phyloP scores from a whole-genome alignment of 1,140 invertebrate species.

The Stenopsyche tienmushanensis region DNA sequence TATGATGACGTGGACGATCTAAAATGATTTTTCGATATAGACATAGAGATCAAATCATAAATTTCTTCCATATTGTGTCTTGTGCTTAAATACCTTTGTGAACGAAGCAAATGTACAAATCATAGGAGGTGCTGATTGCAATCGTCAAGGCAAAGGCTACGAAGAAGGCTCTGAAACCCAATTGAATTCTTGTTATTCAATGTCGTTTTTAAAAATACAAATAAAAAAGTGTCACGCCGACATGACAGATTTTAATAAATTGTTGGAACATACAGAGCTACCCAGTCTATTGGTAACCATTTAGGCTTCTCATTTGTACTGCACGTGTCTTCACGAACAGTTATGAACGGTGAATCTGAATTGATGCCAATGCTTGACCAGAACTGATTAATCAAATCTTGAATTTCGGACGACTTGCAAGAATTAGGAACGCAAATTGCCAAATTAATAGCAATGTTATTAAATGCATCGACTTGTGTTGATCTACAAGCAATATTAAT shows the following conservation, averaged over 20 bases:
- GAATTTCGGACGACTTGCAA: neutral
- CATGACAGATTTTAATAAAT: too few species aligned
- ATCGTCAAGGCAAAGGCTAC: neutral
- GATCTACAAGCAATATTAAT: too few species aligned
- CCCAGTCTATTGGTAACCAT: constrained; percentile 3
- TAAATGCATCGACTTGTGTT: neutral
- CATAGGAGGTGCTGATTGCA: neutral
- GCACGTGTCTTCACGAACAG: constrained; percentile 1
- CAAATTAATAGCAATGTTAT: neutral
- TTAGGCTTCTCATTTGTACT: neutral
- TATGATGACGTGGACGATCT: too few species aligned
- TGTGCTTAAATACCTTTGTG: too few species aligned
- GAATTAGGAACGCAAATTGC: constrained; percentile 14
- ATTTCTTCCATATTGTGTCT: too few species aligned
- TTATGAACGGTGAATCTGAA: neutral
- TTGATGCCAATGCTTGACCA: neutral
- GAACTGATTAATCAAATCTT: neutral
- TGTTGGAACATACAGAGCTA: constrained; percentile 12
- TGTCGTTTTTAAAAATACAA: too few species aligned
- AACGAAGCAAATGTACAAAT: too few species aligned
- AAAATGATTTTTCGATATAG: too few species aligned
- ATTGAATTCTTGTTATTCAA: too few species aligned
- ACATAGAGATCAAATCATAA: too few species aligned
- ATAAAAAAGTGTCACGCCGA: too few species aligned
- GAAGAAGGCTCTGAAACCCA: constrained; percentile 16